Base-by-base conservation (phyloP, 2,888 invertebrate species). In the Automeris io region DNA sequence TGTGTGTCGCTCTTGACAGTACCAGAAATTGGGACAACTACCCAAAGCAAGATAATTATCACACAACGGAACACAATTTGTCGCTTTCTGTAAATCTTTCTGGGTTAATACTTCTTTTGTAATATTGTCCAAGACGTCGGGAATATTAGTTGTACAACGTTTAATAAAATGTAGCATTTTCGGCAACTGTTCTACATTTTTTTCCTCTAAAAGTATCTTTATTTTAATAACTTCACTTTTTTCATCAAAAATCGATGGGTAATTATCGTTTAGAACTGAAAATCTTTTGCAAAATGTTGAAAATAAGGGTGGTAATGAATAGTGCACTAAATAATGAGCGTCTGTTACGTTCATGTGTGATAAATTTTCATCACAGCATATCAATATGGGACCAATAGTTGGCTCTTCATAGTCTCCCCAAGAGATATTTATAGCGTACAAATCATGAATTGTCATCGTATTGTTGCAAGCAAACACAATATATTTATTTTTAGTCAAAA, bases 251-350 rank as follows among this genome's bases (percentile, higher is more conserved):
- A 83, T 69, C 2, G 82, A 80, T 6, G 70, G 62, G 54, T 91
- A 91, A 57, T 90, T 89, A 46, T 91, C 88, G 40, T 90, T 87
- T 26, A 93, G 73, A 13, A 90, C 89, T 0, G 91, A 88, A 59
- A 94, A 93, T 42, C 95, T 81, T 56, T 88, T 90, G 32, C 90
- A 89, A 62, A 95, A 95, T 58, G 87, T 85, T 0, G 92, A 90
- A 69, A 91, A 92, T 0, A 88, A 74, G 18, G 72, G 57, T 0
- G 93, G 91, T 47, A 95, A 66, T 2, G 93, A 91, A 70, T 89
- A 94, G 64, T 95, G 93, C 9, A 95, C 83, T 18, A 95, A 70
- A 52, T 89, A 85, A 35, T 89, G 82, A 0, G 92, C 92, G 62
- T 92, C 88, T 0, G 88, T 90, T 4, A 94, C 78, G 41, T 88